phyloP scores from a whole-genome alignment of 2,797 vertebrate genomes.

The Nyctibius grandis region DNA sequence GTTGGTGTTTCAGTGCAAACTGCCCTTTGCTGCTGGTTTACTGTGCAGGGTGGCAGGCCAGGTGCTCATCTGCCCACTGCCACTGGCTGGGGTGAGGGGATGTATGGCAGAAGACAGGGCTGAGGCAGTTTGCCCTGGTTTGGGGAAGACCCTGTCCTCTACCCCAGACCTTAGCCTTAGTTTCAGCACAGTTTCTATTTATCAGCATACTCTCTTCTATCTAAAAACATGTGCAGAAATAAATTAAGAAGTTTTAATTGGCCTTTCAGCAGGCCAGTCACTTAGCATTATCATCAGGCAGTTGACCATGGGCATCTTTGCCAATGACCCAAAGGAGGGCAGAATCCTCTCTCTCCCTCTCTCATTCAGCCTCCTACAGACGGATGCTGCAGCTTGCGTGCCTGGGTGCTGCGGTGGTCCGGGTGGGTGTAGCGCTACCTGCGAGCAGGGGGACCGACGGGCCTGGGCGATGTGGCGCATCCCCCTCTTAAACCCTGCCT shows the following conservation, averaged over 20 bases:
- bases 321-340: background rate
- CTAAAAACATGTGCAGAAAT: background rate
- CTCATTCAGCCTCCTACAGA: background rate
- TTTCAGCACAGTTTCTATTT: background rate
- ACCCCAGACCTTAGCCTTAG: background rate
- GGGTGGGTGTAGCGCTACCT: background rate
- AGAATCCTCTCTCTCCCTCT: background rate
- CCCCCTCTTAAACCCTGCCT: background rate
- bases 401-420: background rate
- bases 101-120: background rate
- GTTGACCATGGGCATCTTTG: background rate
- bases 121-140: background rate
- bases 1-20: background rate
- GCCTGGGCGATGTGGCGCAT: background rate
- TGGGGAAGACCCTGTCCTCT: background rate
- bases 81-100: fast-evolving
- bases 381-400: background rate
- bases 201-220: background rate
- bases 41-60: background rate
- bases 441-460: background rate
- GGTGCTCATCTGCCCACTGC: background rate
- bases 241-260: background rate
- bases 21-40: background rate
- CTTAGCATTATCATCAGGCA: background rate
- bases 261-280: background rate